These are phyloP conservation scores for Chaetodon trifascialis DNA, from an alignment of 2,113 vertebrate genomes.

Conservation along the genomic window DNA sequence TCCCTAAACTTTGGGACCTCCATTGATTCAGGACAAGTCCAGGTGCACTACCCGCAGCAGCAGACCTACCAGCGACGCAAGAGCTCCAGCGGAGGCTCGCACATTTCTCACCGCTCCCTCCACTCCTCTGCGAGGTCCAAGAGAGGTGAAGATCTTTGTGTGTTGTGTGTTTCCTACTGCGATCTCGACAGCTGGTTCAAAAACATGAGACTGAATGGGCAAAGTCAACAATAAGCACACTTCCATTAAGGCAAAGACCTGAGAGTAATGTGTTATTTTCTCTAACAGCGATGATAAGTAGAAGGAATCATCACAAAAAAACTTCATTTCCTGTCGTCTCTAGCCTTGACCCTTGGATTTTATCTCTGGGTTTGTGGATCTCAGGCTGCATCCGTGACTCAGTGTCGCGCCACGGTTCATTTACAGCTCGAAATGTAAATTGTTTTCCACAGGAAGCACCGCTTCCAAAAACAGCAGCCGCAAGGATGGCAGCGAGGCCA, in stretches of 20 bases:
- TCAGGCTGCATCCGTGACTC: neutral
- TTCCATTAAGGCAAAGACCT: neutral
- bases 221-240: neutral
- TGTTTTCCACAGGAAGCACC: constrained; percentile 88
- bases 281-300: neutral
- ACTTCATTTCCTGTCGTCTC: neutral
- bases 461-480: constrained; percentile 92
- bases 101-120: constrained; percentile 88
- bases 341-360: neutral
- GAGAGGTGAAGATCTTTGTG: constrained; percentile 85
- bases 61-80: constrained; percentile 88
- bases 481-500: constrained; percentile 90
- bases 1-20: constrained; percentile 91
- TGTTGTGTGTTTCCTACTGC: neutral
- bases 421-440: constrained; percentile 51
- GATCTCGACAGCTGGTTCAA: neutral
- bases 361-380: neutral
- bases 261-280: neutral
- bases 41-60: constrained; percentile 88
- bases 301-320: neutral
- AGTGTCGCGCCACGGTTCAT: constrained; percentile 11
- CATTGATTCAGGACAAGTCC: constrained; percentile 89
- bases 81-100: constrained; percentile 88
- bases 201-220: neutral
- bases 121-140: constrained; percentile 90